Evolutionary conservation across 2,113 vertebrate species (phyloP).

Genomic region (Barnardius zonarius): DNA sequence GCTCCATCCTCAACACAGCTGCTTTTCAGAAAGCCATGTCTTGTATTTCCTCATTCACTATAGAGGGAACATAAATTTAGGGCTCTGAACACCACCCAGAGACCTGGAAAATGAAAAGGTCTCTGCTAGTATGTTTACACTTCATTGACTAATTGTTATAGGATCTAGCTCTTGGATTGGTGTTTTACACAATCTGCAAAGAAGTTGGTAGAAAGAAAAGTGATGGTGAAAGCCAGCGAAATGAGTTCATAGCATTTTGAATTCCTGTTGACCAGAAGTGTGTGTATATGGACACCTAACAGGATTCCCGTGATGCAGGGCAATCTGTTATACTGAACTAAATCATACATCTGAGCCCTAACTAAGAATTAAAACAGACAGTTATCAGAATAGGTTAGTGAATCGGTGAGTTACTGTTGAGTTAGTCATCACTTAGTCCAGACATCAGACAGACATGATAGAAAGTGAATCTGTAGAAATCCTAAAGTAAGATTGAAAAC

Average conservation of each 20-base stretch:
- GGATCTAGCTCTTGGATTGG: background rate
- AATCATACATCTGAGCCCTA: background rate
- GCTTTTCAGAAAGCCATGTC: background rate
- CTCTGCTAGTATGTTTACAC: background rate
- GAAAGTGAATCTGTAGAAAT: background rate
- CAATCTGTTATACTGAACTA: background rate
- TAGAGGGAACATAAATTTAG: background rate
- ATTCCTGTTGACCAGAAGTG: background rate
- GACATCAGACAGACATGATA: background rate
- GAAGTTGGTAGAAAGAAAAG: background rate
- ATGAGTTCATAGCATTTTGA: background rate
- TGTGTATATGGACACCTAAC: background rate
- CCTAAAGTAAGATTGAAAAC: background rate
- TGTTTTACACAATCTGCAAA: background rate
- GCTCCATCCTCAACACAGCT: background rate
- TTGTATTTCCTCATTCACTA: background rate
- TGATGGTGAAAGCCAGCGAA: background rate
- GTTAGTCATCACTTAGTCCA: background rate
- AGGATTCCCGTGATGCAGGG: rapidly evolving
- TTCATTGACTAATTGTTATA: background rate
- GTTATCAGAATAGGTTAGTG: background rate
- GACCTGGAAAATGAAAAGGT: background rate
- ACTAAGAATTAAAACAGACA: background rate
- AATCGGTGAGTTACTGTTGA: background rate
- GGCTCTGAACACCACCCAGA: background rate